Evolutionary conservation across 1,140 invertebrate species (phyloP).

Genomic region (Cyrtorhinus lividipennis): DNA sequence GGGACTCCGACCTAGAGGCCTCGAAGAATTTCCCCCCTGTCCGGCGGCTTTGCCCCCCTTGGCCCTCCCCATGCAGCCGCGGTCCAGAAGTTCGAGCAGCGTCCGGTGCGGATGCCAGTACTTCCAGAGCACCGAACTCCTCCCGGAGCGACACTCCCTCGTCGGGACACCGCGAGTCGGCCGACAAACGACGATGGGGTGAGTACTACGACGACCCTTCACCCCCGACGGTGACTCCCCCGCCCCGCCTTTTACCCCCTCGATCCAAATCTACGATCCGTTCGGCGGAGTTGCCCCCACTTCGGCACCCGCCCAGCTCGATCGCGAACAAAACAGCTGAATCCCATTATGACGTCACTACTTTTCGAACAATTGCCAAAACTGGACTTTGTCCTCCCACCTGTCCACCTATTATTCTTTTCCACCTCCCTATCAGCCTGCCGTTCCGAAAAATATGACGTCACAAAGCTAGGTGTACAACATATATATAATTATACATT

Average conservation of each 20-base stretch:
- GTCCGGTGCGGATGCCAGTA: conserved; percentile 72
- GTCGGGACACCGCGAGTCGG: conserved; percentile 33
- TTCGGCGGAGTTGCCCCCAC: neutral
- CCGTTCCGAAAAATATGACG: too few relatives aligned
- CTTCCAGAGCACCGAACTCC: conserved; percentile 57
- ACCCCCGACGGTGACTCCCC: conserved; percentile 18
- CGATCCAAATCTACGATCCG: too few relatives aligned
- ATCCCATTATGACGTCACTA: neutral
- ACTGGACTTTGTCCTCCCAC: too few relatives aligned
- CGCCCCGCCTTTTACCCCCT: neutral
- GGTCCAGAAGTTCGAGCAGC: conserved; percentile 35
- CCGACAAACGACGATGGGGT: conserved; percentile 25
- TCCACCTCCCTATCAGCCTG: too few relatives aligned
- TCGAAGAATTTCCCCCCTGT: neutral
- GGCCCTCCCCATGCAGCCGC: neutral
- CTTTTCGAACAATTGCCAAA: too few relatives aligned
- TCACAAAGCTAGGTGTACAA: too few relatives aligned
- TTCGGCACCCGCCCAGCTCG: neutral
- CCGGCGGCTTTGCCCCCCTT: neutral
- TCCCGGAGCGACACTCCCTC: conserved; percentile 53
- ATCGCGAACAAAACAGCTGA: neutral
- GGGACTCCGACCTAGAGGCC: neutral
- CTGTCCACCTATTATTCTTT: too few relatives aligned
- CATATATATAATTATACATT: too few relatives aligned
- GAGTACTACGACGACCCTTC: conserved; percentile 28